phyloP scores from a whole-genome alignment of 2,797 vertebrate genomes.

The Pelochelys cantorii region DNA sequence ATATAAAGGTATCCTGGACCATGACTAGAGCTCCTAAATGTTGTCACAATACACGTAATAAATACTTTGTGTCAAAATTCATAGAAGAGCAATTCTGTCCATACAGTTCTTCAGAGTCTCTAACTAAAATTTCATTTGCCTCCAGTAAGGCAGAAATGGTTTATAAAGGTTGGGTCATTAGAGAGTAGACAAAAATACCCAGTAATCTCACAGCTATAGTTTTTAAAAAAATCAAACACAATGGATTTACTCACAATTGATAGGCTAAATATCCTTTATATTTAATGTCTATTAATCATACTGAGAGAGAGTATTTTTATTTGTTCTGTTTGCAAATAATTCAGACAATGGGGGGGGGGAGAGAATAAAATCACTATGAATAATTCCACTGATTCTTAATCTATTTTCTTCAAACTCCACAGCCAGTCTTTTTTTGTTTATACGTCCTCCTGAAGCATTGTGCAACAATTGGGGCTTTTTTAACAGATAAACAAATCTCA shows the following conservation, averaged over 20 bases:
- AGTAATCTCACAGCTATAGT: background rate
- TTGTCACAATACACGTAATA: background rate
- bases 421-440: background rate
- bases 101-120: background rate
- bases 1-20: background rate
- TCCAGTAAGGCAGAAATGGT: background rate
- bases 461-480: background rate
- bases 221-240: background rate
- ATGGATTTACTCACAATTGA: background rate
- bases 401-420: background rate
- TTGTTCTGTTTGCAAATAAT: background rate
- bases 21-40: background rate
- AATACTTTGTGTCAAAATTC: background rate
- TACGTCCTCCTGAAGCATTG: background rate
- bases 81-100: background rate
- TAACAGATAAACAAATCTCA: background rate
- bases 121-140: background rate
- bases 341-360: background rate
- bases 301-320: no score
- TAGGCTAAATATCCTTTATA: background rate
- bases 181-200: background rate
- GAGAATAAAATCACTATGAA: background rate
- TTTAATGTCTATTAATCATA: background rate
- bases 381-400: background rate
- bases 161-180: background rate